phyloP scores from a whole-genome alignment of 2,888 invertebrate species.

The Opisthograptis luteolata region DNA sequence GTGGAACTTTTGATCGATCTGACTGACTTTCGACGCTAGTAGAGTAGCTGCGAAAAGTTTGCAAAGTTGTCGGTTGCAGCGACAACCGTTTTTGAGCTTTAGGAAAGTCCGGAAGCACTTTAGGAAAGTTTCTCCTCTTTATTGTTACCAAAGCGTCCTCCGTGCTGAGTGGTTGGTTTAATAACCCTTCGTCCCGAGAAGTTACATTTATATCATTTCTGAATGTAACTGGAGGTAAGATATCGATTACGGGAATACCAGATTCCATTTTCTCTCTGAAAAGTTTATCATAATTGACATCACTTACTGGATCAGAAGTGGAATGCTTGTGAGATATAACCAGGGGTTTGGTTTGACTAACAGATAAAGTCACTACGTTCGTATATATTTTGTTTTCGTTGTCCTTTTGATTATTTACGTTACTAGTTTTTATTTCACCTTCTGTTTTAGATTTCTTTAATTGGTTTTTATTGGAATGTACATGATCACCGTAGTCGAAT shows the following conservation, averaged over 20 bases:
- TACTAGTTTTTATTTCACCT: constrained; percentile 58
- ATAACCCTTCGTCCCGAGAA: constrained; percentile 84
- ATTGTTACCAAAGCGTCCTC: constrained; percentile 90
- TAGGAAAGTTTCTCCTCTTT: constrained; percentile 91
- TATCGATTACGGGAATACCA: constrained; percentile 54
- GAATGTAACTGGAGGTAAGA: constrained; percentile 75
- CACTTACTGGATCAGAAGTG: constrained; percentile 87
- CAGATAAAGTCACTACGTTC: constrained; percentile 68
- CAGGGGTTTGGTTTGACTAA: constrained; percentile 61
- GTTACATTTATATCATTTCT: constrained; percentile 90
- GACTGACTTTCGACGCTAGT: constrained; percentile 58
- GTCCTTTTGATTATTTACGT: constrained; percentile 34
- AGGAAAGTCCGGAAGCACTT: constrained; percentile 92
- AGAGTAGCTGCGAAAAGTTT: constrained; percentile 65
- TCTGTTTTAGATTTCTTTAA: constrained; percentile 74
- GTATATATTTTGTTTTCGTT: constrained; percentile 59
- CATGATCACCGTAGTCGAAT: constrained; percentile 71
- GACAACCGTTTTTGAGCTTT: constrained; percentile 85
- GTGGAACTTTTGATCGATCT: constrained; percentile 81
- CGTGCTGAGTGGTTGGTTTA: constrained; percentile 78
- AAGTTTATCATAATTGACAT: constrained; percentile 76
- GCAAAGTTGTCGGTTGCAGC: constrained; percentile 83
- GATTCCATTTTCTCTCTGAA: constrained; percentile 60
- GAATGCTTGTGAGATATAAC: constrained; percentile 87
- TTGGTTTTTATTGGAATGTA: constrained; percentile 63